These are phyloP conservation scores for Brenthis daphne DNA, from an alignment of 2,888 invertebrate genomes.

Conservation along the genomic window DNA sequence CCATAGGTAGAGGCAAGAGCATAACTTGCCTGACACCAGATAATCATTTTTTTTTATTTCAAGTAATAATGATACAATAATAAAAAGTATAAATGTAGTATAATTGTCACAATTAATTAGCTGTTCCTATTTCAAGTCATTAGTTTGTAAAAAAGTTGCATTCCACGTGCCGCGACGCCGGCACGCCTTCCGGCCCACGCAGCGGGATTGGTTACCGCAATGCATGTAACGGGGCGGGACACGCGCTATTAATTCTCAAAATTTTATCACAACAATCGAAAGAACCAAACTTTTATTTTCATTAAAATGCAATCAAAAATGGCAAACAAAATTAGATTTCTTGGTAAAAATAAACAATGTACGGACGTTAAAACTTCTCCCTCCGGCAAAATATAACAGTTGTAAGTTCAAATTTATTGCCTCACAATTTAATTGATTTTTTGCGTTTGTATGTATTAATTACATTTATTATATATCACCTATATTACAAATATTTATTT, in stretches of 20 bases:
- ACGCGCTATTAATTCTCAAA: conserved; percentile 51
- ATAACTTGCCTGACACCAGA: conserved; percentile 49
- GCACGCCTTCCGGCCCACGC: conserved; percentile 51
- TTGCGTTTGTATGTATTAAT: too few species aligned
- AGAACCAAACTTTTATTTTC: conserved; percentile 15
- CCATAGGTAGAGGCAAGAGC: not conserved
- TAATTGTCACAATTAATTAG: conserved; percentile 69
- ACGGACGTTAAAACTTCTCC: too few species aligned
- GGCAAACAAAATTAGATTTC: conserved; percentile 9
- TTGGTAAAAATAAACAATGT: not conserved
- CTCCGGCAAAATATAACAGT: too few species aligned
- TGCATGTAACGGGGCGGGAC: conserved; percentile 50
- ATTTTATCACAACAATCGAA: conserved; percentile 20
- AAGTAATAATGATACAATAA: conserved; percentile 3
- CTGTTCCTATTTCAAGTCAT: conserved; percentile 57
- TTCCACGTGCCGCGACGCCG: conserved; percentile 46
- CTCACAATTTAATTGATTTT: too few species aligned
- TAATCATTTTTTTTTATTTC: not conserved
- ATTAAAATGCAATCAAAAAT: conserved; percentile 18
- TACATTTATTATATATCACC: too few species aligned
- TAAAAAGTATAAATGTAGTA: conserved; percentile 47
- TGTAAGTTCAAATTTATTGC: too few species aligned
- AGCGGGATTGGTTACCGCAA: conserved; percentile 54
- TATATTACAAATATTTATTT: conserved; percentile 21
- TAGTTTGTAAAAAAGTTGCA: conserved; percentile 60